Evolutionary conservation across 1,140 invertebrate species (phyloP).

Genomic region (Heliconius eleuchia): DNA sequence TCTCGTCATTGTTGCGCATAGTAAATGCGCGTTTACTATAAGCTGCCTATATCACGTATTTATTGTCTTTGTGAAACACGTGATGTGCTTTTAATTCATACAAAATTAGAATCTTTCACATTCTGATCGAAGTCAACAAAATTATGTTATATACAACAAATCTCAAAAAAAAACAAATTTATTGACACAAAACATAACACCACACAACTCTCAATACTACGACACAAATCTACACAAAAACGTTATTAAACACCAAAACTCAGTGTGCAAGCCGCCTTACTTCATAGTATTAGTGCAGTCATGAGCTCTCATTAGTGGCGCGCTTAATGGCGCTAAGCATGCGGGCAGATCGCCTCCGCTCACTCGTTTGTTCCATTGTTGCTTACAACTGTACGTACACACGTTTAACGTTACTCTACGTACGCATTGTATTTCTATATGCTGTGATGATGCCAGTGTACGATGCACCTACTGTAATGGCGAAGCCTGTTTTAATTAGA

Average conservation of each 20-base stretch:
- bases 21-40: too few species aligned
- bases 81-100: too few species aligned
- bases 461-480: neutral
- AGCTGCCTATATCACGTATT: too few species aligned
- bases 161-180: too few species aligned
- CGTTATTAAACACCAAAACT: neutral
- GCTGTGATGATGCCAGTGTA: neutral
- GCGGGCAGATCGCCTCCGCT: constrained; percentile 54
- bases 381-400: constrained; percentile 13
- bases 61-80: too few species aligned
- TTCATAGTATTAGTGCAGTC: constrained; percentile 32
- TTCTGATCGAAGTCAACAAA: too few species aligned
- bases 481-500: neutral
- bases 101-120: too few species aligned
- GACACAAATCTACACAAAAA: neutral
- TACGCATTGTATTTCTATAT: neutral
- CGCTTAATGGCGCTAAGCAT: constrained; percentile 68
- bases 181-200: too few species aligned
- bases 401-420: constrained; percentile 8
- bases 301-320: constrained; percentile 60
- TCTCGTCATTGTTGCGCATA: too few species aligned
- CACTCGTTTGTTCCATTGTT: constrained; percentile 28
- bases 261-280: constrained; percentile 11
- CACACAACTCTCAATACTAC: neutral
- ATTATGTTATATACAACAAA: too few species aligned